A percentile compares a stretch with the other conserved stretches of the same genome.
Evolutionary conservation across 2,888 invertebrate species (phyloP).

Genomic region (Cheilosia vulpina): DNA sequence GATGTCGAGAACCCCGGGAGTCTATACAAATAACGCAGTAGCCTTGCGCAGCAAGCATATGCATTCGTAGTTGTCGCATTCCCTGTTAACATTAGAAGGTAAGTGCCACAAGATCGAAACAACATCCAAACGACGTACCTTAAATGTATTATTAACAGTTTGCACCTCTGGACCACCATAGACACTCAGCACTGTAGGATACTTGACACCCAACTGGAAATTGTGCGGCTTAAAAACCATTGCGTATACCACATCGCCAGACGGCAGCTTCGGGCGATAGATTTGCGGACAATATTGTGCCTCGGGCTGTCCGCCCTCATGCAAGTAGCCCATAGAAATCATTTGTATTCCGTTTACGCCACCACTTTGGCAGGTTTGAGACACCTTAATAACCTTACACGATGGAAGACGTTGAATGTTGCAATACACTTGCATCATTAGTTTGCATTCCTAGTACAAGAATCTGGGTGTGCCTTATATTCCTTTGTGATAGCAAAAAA

Average conservation of each 20-base stretch:
- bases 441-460: conserved; percentile 87
- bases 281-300: conserved; percentile 89
- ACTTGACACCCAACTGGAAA: conserved; percentile 85
- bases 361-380: conserved; percentile 86
- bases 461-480: neutral
- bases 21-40: conserved; percentile 98
- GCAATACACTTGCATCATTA: conserved; percentile 93
- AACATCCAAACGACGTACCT: conserved; percentile 85
- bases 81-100: conserved; percentile 85
- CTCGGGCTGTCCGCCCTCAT: conserved; percentile 86
- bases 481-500: neutral
- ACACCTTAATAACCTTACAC: conserved; percentile 90
- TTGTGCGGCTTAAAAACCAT: conserved; percentile 95
- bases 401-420: conserved; percentile 92
- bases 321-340: conserved; percentile 88
- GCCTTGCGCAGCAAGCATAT: conserved; percentile 97
- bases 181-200: conserved; percentile 97
- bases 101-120: conserved; percentile 9
- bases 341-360: conserved; percentile 88
- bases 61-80: conserved; percentile 95
- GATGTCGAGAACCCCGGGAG: conserved; percentile 96
- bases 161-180: conserved; percentile 99
- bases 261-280: conserved; percentile 88
- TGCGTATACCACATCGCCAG: conserved; percentile 90
- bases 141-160: conserved; percentile 97